Evolutionary conservation across 2,888 invertebrate species (phyloP).

Genomic region (Cephus rjabovi): DNA sequence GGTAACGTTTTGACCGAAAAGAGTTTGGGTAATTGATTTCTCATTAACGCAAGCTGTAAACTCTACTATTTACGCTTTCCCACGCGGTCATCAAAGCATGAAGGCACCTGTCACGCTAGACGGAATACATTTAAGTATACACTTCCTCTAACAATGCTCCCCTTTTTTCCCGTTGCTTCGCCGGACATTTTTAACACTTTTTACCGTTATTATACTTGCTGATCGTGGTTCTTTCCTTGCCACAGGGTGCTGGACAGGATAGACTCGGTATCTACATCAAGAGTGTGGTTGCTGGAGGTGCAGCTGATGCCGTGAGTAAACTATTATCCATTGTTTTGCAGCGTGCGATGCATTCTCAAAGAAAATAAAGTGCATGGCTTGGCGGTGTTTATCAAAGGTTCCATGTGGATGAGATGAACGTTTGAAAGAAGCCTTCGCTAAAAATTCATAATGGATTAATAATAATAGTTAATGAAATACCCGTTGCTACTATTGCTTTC

Average conservation of each 20-base stretch:
- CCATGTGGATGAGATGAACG: not conserved
- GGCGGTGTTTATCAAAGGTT: not conserved
- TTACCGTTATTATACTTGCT: conserved; percentile 48
- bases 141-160: conserved; percentile 31
- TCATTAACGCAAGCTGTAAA: not conserved
- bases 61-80: conserved; percentile 22
- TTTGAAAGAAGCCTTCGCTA: not conserved
- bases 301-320: conserved; percentile 79
- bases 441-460: not conserved
- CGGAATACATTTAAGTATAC: conserved; percentile 34
- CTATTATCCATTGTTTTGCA: not conserved
- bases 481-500: conserved; percentile 12
- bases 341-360: not conserved
- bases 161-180: conserved; percentile 25
- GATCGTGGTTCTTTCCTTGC: conserved; percentile 63
- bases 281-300: conserved; percentile 95
- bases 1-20: not conserved
- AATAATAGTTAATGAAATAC: not conserved
- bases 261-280: conserved; percentile 98
- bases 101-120: conserved; percentile 37
- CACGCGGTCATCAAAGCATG: conserved; percentile 33
- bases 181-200: conserved; percentile 25
- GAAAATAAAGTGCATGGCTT: not conserved
- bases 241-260: conserved; percentile 80
- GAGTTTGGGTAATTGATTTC: not conserved